Conservation (phyloP, 2,797 vertebrate genomes). For the Gobio occitaniae region DNA sequence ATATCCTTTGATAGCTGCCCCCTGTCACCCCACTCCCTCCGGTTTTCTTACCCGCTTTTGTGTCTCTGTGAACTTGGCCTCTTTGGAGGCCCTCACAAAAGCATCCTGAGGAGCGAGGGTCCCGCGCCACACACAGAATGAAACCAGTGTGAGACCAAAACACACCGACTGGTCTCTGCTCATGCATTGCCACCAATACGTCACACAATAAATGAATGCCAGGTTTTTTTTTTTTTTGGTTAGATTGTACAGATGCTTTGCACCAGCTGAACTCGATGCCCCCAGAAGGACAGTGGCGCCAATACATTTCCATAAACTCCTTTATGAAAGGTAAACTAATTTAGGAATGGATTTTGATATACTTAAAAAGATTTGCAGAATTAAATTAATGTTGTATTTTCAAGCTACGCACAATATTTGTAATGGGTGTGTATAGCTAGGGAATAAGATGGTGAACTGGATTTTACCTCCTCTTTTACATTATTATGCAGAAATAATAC, state of each 20-base stretch:
- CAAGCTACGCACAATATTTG: background rate
- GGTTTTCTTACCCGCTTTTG: constrained; percentile 61
- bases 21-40: constrained; percentile 19
- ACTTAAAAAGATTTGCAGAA: background rate
- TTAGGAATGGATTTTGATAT: constrained; percentile 10
- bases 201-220: background rate
- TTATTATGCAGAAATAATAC: background rate
- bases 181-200: constrained; percentile 46
- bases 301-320: background rate
- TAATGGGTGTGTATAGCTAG: background rate
- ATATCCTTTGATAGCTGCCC: constrained; percentile 55
- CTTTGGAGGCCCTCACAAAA: constrained; percentile 76
- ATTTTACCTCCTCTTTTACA: background rate
- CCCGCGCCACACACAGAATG: constrained; percentile 56
- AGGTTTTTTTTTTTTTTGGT: background rate
- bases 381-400: background rate
- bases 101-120: constrained; percentile 67
- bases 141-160: constrained; percentile 35
- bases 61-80: constrained; percentile 73
- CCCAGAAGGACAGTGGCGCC: constrained; percentile 11
- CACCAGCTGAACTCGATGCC: constrained; percentile 32
- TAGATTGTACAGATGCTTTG: constrained; percentile 21
- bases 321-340: background rate
- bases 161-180: constrained; percentile 22
- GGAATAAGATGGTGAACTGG: background rate